Conservation (phyloP, 2,888 invertebrate genomes). For the Bedellia somnulentella region DNA sequence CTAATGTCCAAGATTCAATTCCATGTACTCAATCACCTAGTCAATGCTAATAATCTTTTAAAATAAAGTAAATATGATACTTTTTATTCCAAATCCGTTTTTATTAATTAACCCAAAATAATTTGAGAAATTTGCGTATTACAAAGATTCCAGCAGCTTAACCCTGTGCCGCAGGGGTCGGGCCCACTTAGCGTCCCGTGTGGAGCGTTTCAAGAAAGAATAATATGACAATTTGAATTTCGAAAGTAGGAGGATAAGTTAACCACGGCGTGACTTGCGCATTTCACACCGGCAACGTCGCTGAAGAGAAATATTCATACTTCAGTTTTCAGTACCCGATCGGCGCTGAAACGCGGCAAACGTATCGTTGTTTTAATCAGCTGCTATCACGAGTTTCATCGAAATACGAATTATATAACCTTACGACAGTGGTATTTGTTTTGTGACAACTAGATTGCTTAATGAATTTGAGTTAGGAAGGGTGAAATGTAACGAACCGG, state of each 20-base stretch:
- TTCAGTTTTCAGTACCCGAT: slow-evolving; percentile 32
- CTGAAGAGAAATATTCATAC: too few species aligned
- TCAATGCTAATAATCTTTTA: too few species aligned
- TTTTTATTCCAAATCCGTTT: too few species aligned
- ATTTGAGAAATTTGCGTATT: too few species aligned
- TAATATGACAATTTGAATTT: slow-evolving; percentile 21
- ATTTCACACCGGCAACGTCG: slow-evolving; percentile 36
- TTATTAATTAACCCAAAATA: too few species aligned
- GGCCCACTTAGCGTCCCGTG: slow-evolving; percentile 17
- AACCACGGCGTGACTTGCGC: slow-evolving; percentile 52
- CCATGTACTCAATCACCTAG: too few species aligned
- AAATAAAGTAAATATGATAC: too few species aligned
- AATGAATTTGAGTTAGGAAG: neutral
- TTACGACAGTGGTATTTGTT: slow-evolving; percentile 35
- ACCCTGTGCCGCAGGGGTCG: slow-evolving; percentile 5
- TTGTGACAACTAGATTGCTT: slow-evolving; percentile 21
- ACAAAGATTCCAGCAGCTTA: neutral
- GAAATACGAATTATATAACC: slow-evolving; percentile 40
- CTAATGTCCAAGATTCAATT: too few species aligned
- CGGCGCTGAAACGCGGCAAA: slow-evolving; percentile 18
- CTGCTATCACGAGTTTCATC: slow-evolving; percentile 32
- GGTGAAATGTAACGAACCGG: slow-evolving; percentile 6
- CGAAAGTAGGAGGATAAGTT: slow-evolving; percentile 44
- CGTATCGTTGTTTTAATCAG: too few species aligned
- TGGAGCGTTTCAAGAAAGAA: slow-evolving; percentile 8